phyloP scores from a whole-genome alignment of 2,113 vertebrate genomes.

The Boulengeromyrus knoepffleri region DNA sequence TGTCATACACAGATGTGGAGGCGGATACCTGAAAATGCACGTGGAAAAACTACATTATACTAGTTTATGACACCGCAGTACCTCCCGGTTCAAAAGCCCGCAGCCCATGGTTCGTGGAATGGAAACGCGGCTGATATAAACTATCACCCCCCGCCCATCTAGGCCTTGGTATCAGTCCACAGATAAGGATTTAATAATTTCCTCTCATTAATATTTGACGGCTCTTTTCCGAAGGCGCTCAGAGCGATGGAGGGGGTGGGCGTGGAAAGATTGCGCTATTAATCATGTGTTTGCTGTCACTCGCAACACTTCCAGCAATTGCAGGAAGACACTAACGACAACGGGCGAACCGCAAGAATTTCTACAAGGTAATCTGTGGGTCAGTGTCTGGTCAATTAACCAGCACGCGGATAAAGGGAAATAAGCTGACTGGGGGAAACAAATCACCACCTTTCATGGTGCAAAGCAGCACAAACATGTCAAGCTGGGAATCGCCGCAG shows the following conservation, averaged over 20 bases:
- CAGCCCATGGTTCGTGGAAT: background rate
- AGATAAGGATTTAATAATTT: background rate
- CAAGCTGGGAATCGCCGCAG: background rate
- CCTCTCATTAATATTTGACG: conserved; percentile 14
- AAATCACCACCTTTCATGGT: background rate
- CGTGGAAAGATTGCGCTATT: conserved; percentile 6
- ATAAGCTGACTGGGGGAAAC: background rate
- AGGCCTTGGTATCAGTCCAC: background rate
- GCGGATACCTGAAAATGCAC: background rate
- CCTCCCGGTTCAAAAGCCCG: background rate
- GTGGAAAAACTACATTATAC: background rate
- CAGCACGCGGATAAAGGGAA: background rate
- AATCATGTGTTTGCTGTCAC: conserved; percentile 2
- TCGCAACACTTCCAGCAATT: background rate
- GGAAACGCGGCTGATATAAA: background rate
- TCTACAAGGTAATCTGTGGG: background rate
- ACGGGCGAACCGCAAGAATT: background rate
- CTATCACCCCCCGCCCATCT: background rate
- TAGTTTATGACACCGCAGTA: background rate
- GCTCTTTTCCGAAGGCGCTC: background rate
- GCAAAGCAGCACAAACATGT: background rate
- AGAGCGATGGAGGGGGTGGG: background rate
- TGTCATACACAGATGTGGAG: background rate
- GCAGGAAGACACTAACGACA: background rate
- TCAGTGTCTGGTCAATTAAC: background rate